Percentiles rank a stretch among this genome's conserved stretches.
Evolutionary conservation across 2,113 vertebrate genomes (phyloP).

Genomic region (Zapornia atra): DNA sequence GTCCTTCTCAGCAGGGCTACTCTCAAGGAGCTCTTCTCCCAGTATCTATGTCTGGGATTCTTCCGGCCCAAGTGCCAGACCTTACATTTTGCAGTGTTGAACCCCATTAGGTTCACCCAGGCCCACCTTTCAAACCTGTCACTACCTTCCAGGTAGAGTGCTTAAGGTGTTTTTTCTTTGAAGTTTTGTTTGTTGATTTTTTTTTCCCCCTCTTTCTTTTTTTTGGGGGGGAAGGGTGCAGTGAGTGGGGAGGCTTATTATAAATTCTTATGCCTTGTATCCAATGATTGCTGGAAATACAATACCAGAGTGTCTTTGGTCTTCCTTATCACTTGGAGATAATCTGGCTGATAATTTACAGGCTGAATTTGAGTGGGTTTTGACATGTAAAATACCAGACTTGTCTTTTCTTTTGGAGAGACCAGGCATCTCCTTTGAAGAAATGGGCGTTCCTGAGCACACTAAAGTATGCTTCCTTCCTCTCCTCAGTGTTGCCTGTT

Average conservation of each 20-base stretch:
- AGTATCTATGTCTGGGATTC: too few relatives aligned
- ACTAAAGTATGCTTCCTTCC: background rate
- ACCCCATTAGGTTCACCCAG: too few relatives aligned
- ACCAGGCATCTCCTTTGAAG: background rate
- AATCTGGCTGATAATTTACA: background rate
- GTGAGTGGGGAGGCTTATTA: background rate
- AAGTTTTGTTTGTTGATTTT: background rate
- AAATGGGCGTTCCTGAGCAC: background rate
- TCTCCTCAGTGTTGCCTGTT: background rate
- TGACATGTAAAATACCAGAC: background rate
- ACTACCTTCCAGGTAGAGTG: background rate
- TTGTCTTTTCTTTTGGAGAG: background rate
- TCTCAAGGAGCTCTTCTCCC: too few relatives aligned
- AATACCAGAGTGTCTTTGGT: background rate
- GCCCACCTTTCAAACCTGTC: too few relatives aligned
- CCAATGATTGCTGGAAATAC: background rate
- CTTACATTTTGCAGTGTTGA: too few relatives aligned
- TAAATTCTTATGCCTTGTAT: background rate
- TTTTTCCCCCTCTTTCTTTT: background rate
- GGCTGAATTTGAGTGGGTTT: background rate
- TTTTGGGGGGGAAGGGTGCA: rapidly evolving
- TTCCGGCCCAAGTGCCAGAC: too few relatives aligned
- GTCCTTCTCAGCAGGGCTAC: too few relatives aligned
- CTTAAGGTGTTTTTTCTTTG: background rate
- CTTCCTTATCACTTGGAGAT: background rate